Base-by-base conservation (phyloP, 1,140 invertebrate species). In the Drosophila fuyamai region DNA sequence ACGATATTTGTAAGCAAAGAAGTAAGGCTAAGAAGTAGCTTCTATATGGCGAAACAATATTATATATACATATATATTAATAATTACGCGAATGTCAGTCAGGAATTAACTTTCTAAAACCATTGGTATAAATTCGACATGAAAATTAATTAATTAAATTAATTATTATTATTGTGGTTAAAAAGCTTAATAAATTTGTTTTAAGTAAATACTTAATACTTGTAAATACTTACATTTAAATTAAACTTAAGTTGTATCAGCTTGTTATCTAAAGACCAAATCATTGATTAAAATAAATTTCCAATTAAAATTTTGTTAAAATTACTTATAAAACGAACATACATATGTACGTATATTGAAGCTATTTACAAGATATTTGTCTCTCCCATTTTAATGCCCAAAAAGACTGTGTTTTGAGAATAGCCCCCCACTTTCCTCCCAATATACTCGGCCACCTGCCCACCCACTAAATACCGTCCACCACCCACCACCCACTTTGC, bases 31-130 rank as follows among this genome's bases (percentile, higher is more conserved):
- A 40, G 59, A 43, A 62, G 60, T 29, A 51, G 47, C 43, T 44
- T 54, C 60, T 29, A 29, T 44, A 57, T 40, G 50, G 41, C 27
- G 43, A 51, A 60, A 65, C 56, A 55, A 55, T 75, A 75, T 65
- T 63, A 76, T 66, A 67, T 60, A 67, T 63, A 76, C 62, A 67
- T 60, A 67, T 67, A 84, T 58, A 67, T 55, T 76, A 62, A 60
- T 76, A 84, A 84, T 72, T 73, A 46, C 46, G 55, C 44, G 12
- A 66, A 23, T 67, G 61, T 53, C 65, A 67, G 18, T 35, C 1
- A 51, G 53, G 44, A 71, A 71, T 71, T 32, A 7, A 23, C 36
- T 41, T 61, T 74, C 51, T 29, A 12, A 16, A 3, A 10, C 1
- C 48, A 35, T 29, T 51, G 48, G 9, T 0, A 53, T 9, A 36